phyloP scores from a whole-genome alignment of 2,113 vertebrate genomes.

The Grallaria varia region DNA sequence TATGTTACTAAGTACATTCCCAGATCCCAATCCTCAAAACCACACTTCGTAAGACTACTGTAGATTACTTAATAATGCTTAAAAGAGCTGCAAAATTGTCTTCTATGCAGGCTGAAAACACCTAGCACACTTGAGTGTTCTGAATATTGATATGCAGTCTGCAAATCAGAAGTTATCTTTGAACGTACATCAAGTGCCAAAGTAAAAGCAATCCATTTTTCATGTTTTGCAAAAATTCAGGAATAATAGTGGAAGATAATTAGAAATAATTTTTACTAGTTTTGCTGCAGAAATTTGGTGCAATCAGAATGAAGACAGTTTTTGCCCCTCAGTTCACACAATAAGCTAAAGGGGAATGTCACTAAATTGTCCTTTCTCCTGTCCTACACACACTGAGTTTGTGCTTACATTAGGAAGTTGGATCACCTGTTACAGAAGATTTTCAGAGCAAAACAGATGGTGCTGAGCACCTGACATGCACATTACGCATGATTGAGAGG shows the following conservation, averaged over 20 bases:
- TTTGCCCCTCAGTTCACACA: not conserved
- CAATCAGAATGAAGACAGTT: not conserved
- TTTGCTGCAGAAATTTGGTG: not conserved
- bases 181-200: not conserved
- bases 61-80: not conserved
- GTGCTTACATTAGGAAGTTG: not conserved
- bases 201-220: not conserved
- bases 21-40: not conserved
- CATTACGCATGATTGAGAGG: not conserved
- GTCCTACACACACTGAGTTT: not conserved
- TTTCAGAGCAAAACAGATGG: slow-evolving; percentile 20
- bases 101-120: not conserved
- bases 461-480: not conserved
- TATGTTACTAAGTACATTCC: not conserved
- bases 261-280: not conserved
- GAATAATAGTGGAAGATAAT: not conserved
- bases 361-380: not conserved
- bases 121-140: not conserved
- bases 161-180: not conserved
- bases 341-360: not conserved
- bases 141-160: not conserved
- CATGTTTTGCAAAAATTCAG: not conserved
- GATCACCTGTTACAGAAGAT: slow-evolving; percentile 24
- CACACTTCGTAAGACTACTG: not conserved
- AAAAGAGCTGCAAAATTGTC: not conserved